phyloP scores from a whole-genome alignment of 2,113 vertebrate genomes.

The Scomber japonicus region DNA sequence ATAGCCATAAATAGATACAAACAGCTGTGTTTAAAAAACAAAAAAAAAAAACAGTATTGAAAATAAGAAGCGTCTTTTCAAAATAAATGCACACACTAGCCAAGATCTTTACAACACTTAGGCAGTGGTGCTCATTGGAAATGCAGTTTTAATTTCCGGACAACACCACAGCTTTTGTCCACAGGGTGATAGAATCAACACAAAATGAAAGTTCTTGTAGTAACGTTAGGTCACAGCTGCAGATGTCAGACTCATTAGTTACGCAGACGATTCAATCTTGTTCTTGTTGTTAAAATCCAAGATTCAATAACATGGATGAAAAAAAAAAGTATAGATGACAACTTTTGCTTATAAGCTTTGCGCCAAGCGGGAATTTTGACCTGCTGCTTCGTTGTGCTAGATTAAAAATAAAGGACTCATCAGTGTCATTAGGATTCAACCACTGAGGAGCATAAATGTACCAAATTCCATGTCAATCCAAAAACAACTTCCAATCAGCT shows the following conservation, averaged over 20 bases:
- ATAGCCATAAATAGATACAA: no score
- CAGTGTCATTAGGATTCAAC: background rate
- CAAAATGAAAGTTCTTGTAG: no score
- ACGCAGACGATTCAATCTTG: slow-evolving; percentile 16
- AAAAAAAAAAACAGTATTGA: no score
- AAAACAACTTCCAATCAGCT: slow-evolving; percentile 36
- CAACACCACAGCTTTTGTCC: no score
- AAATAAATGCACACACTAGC: no score
- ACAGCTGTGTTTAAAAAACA: no score
- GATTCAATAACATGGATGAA: background rate
- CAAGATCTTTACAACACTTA: no score
- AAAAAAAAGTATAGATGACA: background rate
- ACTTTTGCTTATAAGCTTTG: background rate
- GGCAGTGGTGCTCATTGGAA: no score
- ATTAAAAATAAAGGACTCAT: slow-evolving; percentile 5
- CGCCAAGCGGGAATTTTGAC: background rate
- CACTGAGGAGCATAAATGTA: slow-evolving; percentile 14
- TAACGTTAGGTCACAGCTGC: background rate
- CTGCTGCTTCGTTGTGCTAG: background rate
- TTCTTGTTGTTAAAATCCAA: background rate
- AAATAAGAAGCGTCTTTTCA: no score
- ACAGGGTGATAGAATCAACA: no score
- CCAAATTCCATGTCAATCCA: slow-evolving; percentile 46
- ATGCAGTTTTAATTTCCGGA: no score
- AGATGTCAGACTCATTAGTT: background rate